Evolutionary conservation across 2,797 vertebrate genomes (phyloP), one percentile per base, ranked within the genome.

Genomic region (Miichthys miiuy): DNA sequence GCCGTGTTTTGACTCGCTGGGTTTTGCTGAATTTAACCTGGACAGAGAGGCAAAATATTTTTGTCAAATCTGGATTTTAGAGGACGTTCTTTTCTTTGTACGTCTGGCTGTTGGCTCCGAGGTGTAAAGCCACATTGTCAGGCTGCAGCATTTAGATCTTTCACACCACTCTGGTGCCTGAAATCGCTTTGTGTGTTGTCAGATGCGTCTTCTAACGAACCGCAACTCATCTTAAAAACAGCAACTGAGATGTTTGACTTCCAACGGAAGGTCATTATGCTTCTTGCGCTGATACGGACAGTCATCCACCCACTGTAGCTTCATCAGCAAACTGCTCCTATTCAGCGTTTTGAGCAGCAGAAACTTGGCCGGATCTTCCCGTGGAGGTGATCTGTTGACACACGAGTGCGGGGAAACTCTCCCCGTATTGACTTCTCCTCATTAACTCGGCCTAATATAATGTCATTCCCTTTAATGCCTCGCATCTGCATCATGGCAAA

Each of bases 91-190:
- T 23, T 70, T 51, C 21, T 41, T 66, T 72, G n/a, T 42, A 8
- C 21, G 27, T 70, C 23, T 76, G 55, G 8, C 38, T 64, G 72
- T 66, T 51, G 68, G 23, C 62, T 79, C 38, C 25, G 18, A 57
- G 56, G 25, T 72, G 51, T 63, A 44, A 51, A 66, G 65, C 67
- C 8, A 12, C 13, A 50, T 61, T 76, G 51, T 50, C 34, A 42
- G 47, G 74, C 71, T 80, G 77, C 75, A 76, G 63, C 57, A 83
- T 88, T 57, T 14, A 74, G 61, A 71, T 85, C 58, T 73, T 75
- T 81, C 20, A 54, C 47, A 65, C 47, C 11, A 18, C 25, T 64
- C 17, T 27, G 67, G 73, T 87, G 88, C 52, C 63, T 62, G 71
- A 67, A 25, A 44, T 64, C 6, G 67, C 56, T 63, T 63, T 52